Evolutionary conservation across 2,888 invertebrate species (phyloP), one percentile per base, ranked within the genome.

Genomic region (Thereva nobilitata): DNA sequence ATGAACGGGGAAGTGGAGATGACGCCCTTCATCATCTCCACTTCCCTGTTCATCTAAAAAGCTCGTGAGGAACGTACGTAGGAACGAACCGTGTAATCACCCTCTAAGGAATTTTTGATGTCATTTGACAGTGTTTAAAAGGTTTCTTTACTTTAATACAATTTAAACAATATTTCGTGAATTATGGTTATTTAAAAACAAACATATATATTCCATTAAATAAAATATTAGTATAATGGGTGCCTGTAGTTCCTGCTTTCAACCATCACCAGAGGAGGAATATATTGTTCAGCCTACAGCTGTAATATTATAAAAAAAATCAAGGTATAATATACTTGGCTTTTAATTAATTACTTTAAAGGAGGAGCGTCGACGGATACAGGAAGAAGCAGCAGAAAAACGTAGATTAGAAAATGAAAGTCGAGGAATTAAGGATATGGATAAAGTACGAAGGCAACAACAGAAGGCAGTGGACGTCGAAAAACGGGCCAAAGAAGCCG

Each of bases 321-420:
- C 4, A 54, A 23, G 5, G 9, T 57, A n/a, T 35, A 42, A 5
- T 47, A 4, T n/a, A 9, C 7, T 57, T 57, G 5, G 5, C 23
- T 34, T 23, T 4, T 37, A 45, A 35, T 8, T 7, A 10, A 35
- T 45, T 54, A 47, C 4, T 2, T 70, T 70, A 7, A 70, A 89
- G 89, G 88, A 88, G 76, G 85, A 85, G 6, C 84, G 88, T 57
- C 83, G 89, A 40, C 83, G 83, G 12, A 87, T 87, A 74, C 86
- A 86, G 73, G 82, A 84, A 5, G 89, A 89, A 72, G 90, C 90
- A 1, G 90, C 89, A 0, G 89, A 90, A 76, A 83, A 82, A 54
- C 83, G 90, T 2, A 82, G 84, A 0, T 80, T 81, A 1, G 86
- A 88, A 72, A 84, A 84, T 67, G 86, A 86, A 38, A 75, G 79